These are phyloP conservation scores for Drosophila biarmipes DNA, from an alignment of 1,140 invertebrate genomes.

Conservation along the genomic window DNA sequence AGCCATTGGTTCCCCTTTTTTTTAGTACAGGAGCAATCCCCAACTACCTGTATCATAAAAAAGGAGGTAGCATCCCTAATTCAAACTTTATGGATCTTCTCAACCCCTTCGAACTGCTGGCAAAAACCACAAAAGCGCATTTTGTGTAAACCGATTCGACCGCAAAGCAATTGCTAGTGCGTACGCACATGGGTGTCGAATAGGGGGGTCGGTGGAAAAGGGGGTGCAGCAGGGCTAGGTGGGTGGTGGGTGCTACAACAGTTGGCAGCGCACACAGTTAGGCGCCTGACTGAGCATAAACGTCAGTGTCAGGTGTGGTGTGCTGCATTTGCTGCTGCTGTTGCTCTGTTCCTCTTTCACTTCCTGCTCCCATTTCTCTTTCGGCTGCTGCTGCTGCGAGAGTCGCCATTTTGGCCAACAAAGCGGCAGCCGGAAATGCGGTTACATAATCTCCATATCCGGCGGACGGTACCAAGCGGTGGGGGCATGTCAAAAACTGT, in stretches of 20 bases:
- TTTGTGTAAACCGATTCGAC: constrained; percentile 76
- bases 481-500: constrained; percentile 45
- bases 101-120: constrained; percentile 24
- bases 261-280: constrained; percentile 40
- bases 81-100: background rate
- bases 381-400: background rate
- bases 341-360: constrained; percentile 21
- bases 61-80: background rate
- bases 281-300: constrained; percentile 57
- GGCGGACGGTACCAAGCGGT: background rate
- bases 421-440: constrained; percentile 67
- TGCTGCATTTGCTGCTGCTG: constrained; percentile 28
- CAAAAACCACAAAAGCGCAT: constrained; percentile 74
- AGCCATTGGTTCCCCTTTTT: constrained; percentile 4
- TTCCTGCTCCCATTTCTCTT: constrained; percentile 35
- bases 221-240: no score
- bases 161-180: constrained; percentile 77
- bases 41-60: constrained; percentile 10
- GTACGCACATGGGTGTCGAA: constrained; percentile 19
- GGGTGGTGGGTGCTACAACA: background rate
- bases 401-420: constrained; percentile 42
- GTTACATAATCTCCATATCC: constrained; percentile 73
- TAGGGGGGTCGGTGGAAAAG: background rate
- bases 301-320: constrained; percentile 58
- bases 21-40: background rate